These are phyloP conservation scores for Neostethus bicornis DNA, from an alignment of 2,797 vertebrate species.

Conservation along the genomic window DNA sequence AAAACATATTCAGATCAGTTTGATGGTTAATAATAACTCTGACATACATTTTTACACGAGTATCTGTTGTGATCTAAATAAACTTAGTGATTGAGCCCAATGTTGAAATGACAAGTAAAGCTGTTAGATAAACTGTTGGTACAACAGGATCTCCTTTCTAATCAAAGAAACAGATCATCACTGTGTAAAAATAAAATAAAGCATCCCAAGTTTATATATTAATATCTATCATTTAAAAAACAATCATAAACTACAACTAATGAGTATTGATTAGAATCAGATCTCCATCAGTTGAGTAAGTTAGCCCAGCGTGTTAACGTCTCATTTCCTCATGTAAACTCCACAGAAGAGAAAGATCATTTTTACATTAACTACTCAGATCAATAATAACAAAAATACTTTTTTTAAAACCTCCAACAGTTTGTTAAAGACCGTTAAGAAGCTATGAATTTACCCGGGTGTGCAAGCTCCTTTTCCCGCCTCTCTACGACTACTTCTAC, in stretches of 20 bases:
- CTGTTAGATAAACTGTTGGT: too few species aligned
- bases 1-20: background rate
- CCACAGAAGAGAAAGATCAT: background rate
- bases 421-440: background rate
- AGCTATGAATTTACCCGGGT: slow-evolving; percentile 24
- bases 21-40: background rate
- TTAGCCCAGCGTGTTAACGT: background rate
- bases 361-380: background rate
- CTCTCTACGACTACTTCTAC: slow-evolving; percentile 48
- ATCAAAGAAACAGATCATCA: too few species aligned
- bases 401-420: background rate
- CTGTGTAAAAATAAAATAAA: too few species aligned
- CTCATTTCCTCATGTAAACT: background rate
- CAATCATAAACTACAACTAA: too few species aligned
- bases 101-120: background rate
- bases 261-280: too few species aligned
- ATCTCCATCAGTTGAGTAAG: too few species aligned
- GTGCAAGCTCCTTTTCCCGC: slow-evolving; percentile 40
- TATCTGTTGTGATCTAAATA: background rate
- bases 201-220: too few species aligned
- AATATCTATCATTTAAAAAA: too few species aligned
- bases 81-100: slow-evolving; percentile 3
- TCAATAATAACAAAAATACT: background rate
- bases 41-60: background rate
- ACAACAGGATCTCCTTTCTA: too few species aligned